Evolutionary conservation across 2,888 invertebrate species (phyloP).

Genomic region (Marasmarcha lunaedactyla): DNA sequence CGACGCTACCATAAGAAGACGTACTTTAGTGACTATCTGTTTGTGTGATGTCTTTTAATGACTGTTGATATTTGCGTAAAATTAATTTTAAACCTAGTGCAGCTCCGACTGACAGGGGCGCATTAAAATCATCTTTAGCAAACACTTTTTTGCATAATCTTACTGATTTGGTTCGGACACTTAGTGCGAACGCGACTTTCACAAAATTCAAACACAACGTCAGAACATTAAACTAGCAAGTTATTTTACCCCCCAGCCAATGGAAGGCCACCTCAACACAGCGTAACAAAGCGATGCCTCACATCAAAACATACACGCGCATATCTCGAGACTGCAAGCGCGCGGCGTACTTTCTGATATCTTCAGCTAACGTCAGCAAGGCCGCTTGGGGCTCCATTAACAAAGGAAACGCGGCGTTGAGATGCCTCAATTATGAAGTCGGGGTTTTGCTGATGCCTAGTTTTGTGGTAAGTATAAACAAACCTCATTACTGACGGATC

Average conservation of each 20-base stretch:
- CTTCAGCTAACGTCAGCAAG: slow-evolving; percentile 96
- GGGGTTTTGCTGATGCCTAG: slow-evolving; percentile 91
- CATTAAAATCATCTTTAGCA: too few relatives aligned
- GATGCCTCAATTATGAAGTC: slow-evolving; percentile 90
- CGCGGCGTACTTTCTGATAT: slow-evolving; percentile 87
- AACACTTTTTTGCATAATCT: too few relatives aligned
- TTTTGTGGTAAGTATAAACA: slow-evolving; percentile 79
- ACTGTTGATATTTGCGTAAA: too few relatives aligned
- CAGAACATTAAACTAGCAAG: too few relatives aligned
- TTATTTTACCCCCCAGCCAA: slow-evolving; percentile 62
- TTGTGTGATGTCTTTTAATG: too few relatives aligned
- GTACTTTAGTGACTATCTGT: too few relatives aligned
- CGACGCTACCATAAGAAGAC: too few relatives aligned
- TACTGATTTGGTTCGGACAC: too few relatives aligned
- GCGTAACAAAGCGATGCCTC: slow-evolving; percentile 91
- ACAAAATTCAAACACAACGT: too few relatives aligned
- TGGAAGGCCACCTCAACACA: slow-evolving; percentile 82
- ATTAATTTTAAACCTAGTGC: too few relatives aligned
- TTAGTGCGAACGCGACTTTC: too few relatives aligned
- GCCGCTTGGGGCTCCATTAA: slow-evolving; percentile 92
- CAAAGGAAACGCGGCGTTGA: slow-evolving; percentile 66
- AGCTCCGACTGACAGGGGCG: too few relatives aligned
- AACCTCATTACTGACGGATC: slow-evolving; percentile 8
- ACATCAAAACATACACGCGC: slow-evolving; percentile 92
- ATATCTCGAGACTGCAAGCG: slow-evolving; percentile 74